A percentile compares a stretch with the other conserved stretches of the same genome.
phyloP scores from a whole-genome alignment of 2,888 invertebrate species.

The Euzophera pinguis region DNA sequence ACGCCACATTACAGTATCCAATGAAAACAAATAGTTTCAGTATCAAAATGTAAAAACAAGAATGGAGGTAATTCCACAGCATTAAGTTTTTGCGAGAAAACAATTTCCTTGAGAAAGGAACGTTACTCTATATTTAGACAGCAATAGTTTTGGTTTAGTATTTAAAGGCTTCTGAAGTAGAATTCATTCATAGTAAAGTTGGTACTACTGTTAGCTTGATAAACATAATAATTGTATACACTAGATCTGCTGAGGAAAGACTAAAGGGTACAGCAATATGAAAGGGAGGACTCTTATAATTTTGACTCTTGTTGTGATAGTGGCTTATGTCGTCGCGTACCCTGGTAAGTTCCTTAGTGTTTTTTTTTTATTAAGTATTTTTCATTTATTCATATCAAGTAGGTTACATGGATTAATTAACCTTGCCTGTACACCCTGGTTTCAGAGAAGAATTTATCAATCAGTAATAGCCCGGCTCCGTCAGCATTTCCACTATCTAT shows the following conservation, averaged over 20 bases:
- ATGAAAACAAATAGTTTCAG: not conserved
- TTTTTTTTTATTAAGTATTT: no score
- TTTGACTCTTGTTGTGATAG: not conserved
- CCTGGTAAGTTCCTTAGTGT: not conserved
- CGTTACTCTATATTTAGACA: conserved; percentile 11
- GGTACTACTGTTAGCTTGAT: not conserved
- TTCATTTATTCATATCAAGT: no score
- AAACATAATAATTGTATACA: not conserved
- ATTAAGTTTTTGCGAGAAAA: conserved; percentile 2
- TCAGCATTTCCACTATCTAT: no score
- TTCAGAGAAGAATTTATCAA: no score
- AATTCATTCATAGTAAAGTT: not conserved
- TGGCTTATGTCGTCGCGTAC: not conserved
- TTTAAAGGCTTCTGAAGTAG: conserved; percentile 5
- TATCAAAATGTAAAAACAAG: not conserved
- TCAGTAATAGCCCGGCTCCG: no score
- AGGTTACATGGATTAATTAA: no score
- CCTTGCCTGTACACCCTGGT: no score
- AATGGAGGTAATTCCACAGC: not conserved
- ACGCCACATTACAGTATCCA: not conserved
- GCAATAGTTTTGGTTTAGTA: conserved; percentile 4
- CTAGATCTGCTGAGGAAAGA: not conserved
- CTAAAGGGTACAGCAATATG: not conserved
- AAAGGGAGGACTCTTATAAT: conserved; percentile 2
- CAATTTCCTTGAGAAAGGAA: conserved; percentile 12